Conservation (phyloP, 2,888 invertebrate genomes). For the Ectemnius cavifrons region DNA sequence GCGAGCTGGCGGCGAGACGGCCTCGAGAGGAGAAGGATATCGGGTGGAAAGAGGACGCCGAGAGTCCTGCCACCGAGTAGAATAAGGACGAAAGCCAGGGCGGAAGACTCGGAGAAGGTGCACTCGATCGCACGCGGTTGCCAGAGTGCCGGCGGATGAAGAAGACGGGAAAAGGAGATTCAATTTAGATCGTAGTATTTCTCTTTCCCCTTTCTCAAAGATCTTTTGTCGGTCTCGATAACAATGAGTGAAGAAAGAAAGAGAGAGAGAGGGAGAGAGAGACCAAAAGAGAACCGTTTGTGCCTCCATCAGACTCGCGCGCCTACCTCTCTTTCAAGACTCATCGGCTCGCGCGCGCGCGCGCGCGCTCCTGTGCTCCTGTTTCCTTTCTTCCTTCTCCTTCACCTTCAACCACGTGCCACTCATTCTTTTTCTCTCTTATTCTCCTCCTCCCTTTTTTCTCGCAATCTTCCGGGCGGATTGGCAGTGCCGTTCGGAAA, state of each 20-base stretch:
- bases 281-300: slow-evolving; percentile 39
- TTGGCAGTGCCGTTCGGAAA: slow-evolving; percentile 24
- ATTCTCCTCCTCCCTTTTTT: neutral
- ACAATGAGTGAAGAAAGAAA: slow-evolving; percentile 39
- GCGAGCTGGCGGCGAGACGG: slow-evolving; percentile 10
- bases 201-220: slow-evolving; percentile 43
- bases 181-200: slow-evolving; percentile 53
- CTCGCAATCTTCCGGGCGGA: slow-evolving; percentile 36
- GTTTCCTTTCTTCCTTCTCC: slow-evolving; percentile 14
- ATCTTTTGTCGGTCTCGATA: slow-evolving; percentile 45
- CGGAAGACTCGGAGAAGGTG: neutral
- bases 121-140: no score
- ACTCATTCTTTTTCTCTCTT: neutral
- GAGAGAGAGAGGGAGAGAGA: slow-evolving; percentile 18
- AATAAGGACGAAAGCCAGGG: neutral
- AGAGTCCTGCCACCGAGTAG: neutral
- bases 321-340: slow-evolving; percentile 22
- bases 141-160: neutral
- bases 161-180: slow-evolving; percentile 37
- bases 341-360: slow-evolving; percentile 20
- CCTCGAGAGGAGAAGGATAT: neutral
- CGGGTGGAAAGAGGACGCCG: no score
- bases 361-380: slow-evolving; percentile 12
- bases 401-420: no score
- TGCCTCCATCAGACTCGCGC: slow-evolving; percentile 34